Base-by-base conservation (phyloP, 1,140 invertebrate genomes). In the Leptopilina boulardi region DNA sequence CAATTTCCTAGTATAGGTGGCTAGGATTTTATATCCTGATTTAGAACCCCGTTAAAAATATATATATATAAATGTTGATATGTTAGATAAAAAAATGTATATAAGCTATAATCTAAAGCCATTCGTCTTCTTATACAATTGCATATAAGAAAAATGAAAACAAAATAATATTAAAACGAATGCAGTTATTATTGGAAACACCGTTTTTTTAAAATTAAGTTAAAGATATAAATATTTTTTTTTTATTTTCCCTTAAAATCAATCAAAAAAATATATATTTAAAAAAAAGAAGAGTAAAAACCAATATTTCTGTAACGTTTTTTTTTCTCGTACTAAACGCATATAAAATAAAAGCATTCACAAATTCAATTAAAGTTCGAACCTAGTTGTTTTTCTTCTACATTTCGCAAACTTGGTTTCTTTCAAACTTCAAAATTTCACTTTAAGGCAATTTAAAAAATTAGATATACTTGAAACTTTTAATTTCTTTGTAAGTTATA, bases 341-440 rank as follows among this genome's bases (percentile, higher is more conserved):
- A 47, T 51, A 51, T 51, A n/a, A 51, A 51, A 51, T 18, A 18
- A 51, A n/a, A 51, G 47, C n/a, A 51, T 51, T 51, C 18, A 18
- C 15, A 15, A 51, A 51, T 51, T 51, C 47, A 51, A 51, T 51
- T 51, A 51, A 51, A 51, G 15, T 51, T 51, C 5, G 47, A 18
- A 18, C n/a, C n/a, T 3, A 51, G 3, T n/a, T 51, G 15, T 18
- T 51, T 18, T 51, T 51, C n/a, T 51, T 51, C 18, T 18, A n/a
- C n/a, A 18, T 51, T 18, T n/a, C n/a, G 42, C 42, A 51, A 51
- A 51, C 47, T 51, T 51, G 15, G n/a, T 2, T 51, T n/a, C 3
- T 51, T 51, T 18, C n/a, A 51, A 51, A 51, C 47, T 51, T n/a
- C 47, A 51, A 51, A n/a, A 51, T 51, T 51, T 51, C n/a, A 51